These are phyloP conservation scores for Diadumene lineata DNA, from an alignment of 92 coral and sea anemone genomes.

Conservation along the genomic window DNA sequence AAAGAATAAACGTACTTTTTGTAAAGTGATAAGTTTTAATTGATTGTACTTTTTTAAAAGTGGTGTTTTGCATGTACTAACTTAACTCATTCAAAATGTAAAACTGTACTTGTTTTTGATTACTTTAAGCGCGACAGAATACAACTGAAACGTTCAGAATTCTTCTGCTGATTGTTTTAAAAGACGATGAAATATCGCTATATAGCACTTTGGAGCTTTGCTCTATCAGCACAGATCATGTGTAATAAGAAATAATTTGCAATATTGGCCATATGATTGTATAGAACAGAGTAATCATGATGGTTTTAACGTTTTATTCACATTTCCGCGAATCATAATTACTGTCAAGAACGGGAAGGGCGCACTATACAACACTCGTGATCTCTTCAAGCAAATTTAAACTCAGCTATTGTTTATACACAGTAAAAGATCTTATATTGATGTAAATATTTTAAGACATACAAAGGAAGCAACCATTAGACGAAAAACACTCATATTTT, in stretches of 20 bases:
- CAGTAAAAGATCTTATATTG: constrained; percentile 10
- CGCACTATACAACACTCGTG: constrained; percentile 9
- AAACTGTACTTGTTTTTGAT: too few species aligned
- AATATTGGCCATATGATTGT: background rate
- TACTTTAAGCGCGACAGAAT: too few species aligned
- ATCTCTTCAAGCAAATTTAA: constrained; percentile 34
- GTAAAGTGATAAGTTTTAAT: too few species aligned
- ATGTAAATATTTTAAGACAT: constrained; percentile 32
- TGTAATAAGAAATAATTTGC: background rate
- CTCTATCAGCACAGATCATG: background rate
- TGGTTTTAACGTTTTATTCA: constrained; percentile 13
- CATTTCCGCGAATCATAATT: constrained; percentile 33
- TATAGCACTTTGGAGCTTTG: background rate
- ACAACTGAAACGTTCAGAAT: too few species aligned
- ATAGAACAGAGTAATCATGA: background rate
- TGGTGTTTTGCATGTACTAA: too few species aligned
- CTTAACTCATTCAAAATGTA: too few species aligned
- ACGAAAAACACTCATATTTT: background rate
- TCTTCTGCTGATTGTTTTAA: background rate
- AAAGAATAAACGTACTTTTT: too few species aligned
- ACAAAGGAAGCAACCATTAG: constrained; percentile 51
- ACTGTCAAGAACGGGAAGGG: constrained; percentile 2
- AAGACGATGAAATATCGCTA: background rate
- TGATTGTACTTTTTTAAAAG: too few species aligned
- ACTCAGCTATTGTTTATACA: constrained; percentile 20